Evolutionary conservation across 2,888 invertebrate species (phyloP).

Genomic region (Volucella inflata): DNA sequence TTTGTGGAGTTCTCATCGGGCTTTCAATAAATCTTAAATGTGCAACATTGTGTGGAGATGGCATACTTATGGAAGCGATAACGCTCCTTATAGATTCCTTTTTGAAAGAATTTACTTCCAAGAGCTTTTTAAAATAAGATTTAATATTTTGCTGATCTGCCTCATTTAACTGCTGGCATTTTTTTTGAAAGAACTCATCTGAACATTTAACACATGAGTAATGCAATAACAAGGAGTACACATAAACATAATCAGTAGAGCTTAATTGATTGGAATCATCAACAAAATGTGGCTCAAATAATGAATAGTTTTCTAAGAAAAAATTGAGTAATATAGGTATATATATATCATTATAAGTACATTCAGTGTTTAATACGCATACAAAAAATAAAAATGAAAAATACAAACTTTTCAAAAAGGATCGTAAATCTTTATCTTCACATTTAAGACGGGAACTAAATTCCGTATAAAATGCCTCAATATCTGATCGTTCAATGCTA

Average conservation of each 20-base stretch:
- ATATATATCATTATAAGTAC: background rate
- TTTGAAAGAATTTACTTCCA: slow-evolving; percentile 76
- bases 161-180: slow-evolving; percentile 80
- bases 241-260: slow-evolving; percentile 80
- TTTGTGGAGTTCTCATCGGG: slow-evolving; percentile 77
- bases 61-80: slow-evolving; percentile 76
- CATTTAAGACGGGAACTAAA: slow-evolving; percentile 66
- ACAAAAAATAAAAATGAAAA: background rate
- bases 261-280: slow-evolving; percentile 77
- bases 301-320: slow-evolving; percentile 79
- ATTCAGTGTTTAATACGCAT: too few relatives aligned
- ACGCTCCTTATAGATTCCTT: slow-evolving; percentile 78
- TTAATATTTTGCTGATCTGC: slow-evolving; percentile 79
- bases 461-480: slow-evolving; percentile 80
- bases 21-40: slow-evolving; percentile 34
- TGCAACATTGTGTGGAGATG: background rate
- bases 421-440: slow-evolving; percentile 51
- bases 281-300: slow-evolving; percentile 78
- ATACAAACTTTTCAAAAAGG: slow-evolving; percentile 79
- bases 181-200: slow-evolving; percentile 79
- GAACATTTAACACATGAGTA: slow-evolving; percentile 81
- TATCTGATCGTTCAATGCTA: slow-evolving; percentile 80
- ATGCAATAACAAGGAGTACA: slow-evolving; percentile 82
- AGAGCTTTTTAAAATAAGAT: slow-evolving; percentile 79
- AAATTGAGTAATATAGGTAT: background rate